Conservation (phyloP, 1,140 invertebrate genomes). For the Drosophila littoralis region DNA sequence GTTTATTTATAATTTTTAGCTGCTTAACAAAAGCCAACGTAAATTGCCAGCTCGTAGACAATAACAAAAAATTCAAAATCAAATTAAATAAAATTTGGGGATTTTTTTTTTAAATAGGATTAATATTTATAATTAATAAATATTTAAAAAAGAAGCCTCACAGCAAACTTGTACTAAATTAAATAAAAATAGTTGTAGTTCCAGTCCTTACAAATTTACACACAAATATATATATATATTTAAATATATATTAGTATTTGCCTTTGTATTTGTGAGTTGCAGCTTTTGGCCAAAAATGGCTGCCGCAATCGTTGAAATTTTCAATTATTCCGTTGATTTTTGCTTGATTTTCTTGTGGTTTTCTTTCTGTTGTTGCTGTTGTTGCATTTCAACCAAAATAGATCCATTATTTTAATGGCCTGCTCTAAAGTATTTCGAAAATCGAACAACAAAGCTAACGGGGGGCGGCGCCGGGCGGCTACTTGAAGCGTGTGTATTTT, state of each 20-base stretch:
- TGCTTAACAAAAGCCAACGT: neutral
- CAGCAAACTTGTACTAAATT: too few species aligned
- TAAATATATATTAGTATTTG: neutral
- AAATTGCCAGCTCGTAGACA: neutral
- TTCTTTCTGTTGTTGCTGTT: constrained; percentile 12
- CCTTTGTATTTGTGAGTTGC: constrained; percentile 8
- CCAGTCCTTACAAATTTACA: neutral
- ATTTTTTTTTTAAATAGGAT: too few species aligned
- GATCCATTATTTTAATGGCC: constrained; percentile 81
- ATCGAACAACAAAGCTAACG: constrained; percentile 50
- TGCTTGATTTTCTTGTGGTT: constrained; percentile 15
- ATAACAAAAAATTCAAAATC: too few species aligned
- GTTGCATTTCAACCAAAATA: constrained; percentile 66
- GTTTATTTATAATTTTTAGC: constrained; percentile 47
- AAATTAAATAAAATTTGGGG: neutral
- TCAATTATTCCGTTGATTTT: constrained; percentile 43
- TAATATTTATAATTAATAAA: too few species aligned
- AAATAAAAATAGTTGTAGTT: too few species aligned
- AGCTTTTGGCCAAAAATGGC: constrained; percentile 58
- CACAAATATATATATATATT: neutral
- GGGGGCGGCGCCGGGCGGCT: neutral
- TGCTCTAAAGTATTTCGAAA: constrained; percentile 78
- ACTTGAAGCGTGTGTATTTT: constrained; percentile 32
- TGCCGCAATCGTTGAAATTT: constrained; percentile 36
- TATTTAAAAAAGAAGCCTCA: too few species aligned